phyloP scores from a whole-genome alignment of 2,888 invertebrate species.

The Agonopterix alstromeriana region DNA sequence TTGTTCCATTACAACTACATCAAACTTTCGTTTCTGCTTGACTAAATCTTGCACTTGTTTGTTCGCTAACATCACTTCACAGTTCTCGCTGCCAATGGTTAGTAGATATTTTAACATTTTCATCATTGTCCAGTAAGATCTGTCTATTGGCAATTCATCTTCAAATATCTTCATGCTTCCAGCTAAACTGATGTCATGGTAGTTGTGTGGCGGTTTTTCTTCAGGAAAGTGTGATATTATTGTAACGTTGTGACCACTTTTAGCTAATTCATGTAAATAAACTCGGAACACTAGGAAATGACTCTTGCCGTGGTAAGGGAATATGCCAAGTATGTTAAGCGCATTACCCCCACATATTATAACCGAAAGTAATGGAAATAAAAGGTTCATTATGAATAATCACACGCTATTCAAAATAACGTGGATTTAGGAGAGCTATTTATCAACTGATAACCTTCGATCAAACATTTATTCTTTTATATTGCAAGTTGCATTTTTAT shows the following conservation, averaged over 20 bases:
- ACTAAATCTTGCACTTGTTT: constrained; percentile 48
- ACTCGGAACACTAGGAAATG: constrained; percentile 81
- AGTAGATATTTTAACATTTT: not conserved
- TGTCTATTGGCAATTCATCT: constrained; percentile 25
- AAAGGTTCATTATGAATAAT: too few relatives aligned
- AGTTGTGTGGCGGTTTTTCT: constrained; percentile 63
- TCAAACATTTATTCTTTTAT: too few relatives aligned
- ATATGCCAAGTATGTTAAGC: constrained; percentile 78
- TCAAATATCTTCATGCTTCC: constrained; percentile 34
- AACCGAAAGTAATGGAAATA: not conserved
- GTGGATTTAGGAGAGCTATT: too few relatives aligned
- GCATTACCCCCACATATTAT: constrained; percentile 17
- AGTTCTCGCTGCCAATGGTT: constrained; percentile 36
- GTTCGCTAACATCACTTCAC: constrained; percentile 47
- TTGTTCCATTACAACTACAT: constrained; percentile 81
- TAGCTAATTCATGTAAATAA: constrained; percentile 75
- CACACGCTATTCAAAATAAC: too few relatives aligned
- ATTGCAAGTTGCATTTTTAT: too few relatives aligned
- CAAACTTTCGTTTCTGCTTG: constrained; percentile 71
- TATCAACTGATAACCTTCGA: too few relatives aligned
- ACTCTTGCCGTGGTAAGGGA: constrained; percentile 81
- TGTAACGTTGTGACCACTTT: constrained; percentile 80
- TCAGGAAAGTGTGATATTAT: constrained; percentile 80
- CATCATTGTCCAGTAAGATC: constrained; percentile 25
- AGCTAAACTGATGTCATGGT: constrained; percentile 75